These are phyloP conservation scores for Latheticus oryzae DNA, from an alignment of 2,888 invertebrate species.

Conservation along the genomic window DNA sequence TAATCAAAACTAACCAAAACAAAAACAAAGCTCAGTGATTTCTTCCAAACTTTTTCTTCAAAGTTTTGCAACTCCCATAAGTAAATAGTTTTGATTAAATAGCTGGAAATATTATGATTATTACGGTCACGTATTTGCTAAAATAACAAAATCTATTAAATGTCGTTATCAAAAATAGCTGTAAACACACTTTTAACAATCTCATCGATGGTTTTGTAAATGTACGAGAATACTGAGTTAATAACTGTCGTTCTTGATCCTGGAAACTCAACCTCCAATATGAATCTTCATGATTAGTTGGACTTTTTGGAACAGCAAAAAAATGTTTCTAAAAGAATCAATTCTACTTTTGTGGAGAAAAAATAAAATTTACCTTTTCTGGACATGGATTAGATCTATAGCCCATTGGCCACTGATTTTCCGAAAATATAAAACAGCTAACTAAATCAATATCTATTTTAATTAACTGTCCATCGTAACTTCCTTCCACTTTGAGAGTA, in stretches of 20 bases:
- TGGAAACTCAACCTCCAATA: slow-evolving; percentile 64
- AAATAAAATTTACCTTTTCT: slow-evolving; percentile 20
- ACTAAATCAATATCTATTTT: slow-evolving; percentile 55
- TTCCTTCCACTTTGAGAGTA: slow-evolving; percentile 17
- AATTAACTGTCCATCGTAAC: slow-evolving; percentile 25
- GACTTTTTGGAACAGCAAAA: slow-evolving; percentile 60
- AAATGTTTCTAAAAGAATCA: slow-evolving; percentile 43
- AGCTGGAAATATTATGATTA: slow-evolving; percentile 63
- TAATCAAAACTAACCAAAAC: slow-evolving; percentile 48
- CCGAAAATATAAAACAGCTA: slow-evolving; percentile 56
- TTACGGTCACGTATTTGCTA: slow-evolving; percentile 64
- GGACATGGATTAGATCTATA: slow-evolving; percentile 52
- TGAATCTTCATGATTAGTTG: slow-evolving; percentile 40
- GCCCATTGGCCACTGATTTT: slow-evolving; percentile 55
- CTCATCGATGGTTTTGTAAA: not conserved
- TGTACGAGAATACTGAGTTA: slow-evolving; percentile 36
- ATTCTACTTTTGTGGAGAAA: too few species aligned
- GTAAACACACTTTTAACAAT: not conserved
- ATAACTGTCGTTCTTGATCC: slow-evolving; percentile 61
- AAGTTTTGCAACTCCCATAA: slow-evolving; percentile 58
- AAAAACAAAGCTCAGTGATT: slow-evolving; percentile 51
- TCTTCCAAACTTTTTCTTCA: slow-evolving; percentile 49
- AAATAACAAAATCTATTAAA: slow-evolving; percentile 48
- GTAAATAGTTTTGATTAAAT: slow-evolving; percentile 66
- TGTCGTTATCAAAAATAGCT: not conserved